phyloP scores from a whole-genome alignment of 2,888 invertebrate genomes.

The Hofmannophila pseudospretella region DNA sequence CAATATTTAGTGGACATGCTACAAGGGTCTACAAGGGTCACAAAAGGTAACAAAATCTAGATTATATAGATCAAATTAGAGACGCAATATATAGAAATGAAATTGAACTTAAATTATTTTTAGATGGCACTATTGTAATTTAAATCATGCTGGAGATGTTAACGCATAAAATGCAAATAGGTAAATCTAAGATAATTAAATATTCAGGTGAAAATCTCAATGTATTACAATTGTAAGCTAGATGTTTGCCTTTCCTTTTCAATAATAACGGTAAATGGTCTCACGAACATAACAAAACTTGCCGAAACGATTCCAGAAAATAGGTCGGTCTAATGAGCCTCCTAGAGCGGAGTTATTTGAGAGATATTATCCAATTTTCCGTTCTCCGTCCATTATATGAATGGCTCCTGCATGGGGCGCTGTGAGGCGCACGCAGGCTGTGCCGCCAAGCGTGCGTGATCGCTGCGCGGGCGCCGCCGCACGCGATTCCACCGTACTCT shows the following conservation, averaged over 20 bases:
- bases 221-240: neutral
- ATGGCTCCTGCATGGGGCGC: constrained; percentile 26
- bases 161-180: no score
- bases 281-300: constrained; percentile 6
- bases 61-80: no score
- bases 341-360: constrained; percentile 40
- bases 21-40: no score
- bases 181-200: no score
- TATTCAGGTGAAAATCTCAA: neutral
- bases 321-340: constrained; percentile 39
- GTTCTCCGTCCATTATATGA: constrained; percentile 46
- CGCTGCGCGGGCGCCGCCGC: constrained; percentile 26
- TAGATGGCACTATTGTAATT: no score
- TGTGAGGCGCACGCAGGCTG: no score
- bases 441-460: constrained; percentile 37
- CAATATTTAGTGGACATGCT: no score
- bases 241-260: neutral
- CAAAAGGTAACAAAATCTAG: no score
- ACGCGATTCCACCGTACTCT: constrained; percentile 38
- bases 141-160: no score
- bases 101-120: no score
- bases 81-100: no score
- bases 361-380: constrained; percentile 61
- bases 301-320: constrained; percentile 27
- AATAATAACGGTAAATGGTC: neutral